A percentile compares a stretch with the other conserved stretches of the same genome.
Conservation (phyloP, 2,888 invertebrate species). For the Orthonychiurus folsomi region DNA sequence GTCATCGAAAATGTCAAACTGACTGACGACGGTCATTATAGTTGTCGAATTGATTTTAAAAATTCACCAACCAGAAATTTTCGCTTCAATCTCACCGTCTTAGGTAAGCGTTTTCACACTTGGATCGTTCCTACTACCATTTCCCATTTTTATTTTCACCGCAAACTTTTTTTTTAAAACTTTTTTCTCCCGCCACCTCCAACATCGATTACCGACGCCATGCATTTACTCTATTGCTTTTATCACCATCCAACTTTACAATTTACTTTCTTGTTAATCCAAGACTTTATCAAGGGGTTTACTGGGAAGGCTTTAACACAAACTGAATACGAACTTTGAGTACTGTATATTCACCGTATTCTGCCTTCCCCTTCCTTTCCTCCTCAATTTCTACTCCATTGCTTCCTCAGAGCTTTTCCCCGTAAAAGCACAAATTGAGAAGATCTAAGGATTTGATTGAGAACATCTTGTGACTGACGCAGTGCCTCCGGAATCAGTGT, state of each 20-base stretch:
- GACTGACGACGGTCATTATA: conserved; percentile 79
- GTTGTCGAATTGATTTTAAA: conserved; percentile 81
- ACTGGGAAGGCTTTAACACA: too few species aligned
- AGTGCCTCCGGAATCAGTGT: conserved; percentile 81
- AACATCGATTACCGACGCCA: neutral
- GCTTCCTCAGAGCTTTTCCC: neutral
- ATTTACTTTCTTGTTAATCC: neutral
- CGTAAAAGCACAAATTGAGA: neutral
- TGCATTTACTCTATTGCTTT: neutral
- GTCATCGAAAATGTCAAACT: conserved; percentile 76
- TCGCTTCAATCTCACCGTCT: conserved; percentile 79
- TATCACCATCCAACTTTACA: neutral
- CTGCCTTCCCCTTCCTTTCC: neutral
- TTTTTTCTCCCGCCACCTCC: neutral
- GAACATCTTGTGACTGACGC: conserved; percentile 37
- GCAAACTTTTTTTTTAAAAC: neutral
- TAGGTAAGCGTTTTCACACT: conserved; percentile 56
- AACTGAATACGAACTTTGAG: too few species aligned
- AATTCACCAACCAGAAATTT: conserved; percentile 82
- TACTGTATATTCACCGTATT: too few species aligned
- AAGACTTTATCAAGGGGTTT: neutral
- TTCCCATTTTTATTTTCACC: neutral
- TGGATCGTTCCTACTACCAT: neutral
- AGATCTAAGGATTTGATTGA: neutral
- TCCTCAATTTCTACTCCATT: neutral